phyloP scores from a whole-genome alignment of 2,797 vertebrate species.

The Ceryle rudis region DNA sequence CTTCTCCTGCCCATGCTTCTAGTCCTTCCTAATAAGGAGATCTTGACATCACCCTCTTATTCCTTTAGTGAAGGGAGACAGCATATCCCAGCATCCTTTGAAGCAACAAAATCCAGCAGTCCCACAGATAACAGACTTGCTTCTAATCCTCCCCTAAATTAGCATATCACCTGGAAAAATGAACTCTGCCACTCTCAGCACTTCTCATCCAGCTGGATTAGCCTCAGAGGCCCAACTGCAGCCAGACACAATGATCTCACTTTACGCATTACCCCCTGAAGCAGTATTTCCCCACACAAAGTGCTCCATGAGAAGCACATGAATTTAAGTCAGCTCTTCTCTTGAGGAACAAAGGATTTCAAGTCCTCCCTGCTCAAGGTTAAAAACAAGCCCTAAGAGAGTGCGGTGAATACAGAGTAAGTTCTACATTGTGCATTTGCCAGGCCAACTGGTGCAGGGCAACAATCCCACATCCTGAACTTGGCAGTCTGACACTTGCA shows the following conservation, averaged over 20 bases:
- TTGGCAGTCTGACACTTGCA: conserved; percentile 19
- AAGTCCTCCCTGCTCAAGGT: conserved; percentile 21
- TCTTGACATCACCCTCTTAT: background rate
- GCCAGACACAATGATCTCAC: background rate
- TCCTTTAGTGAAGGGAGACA: background rate
- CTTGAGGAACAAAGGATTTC: background rate
- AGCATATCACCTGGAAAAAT: background rate
- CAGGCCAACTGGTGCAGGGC: conserved; percentile 39
- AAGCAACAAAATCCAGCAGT: background rate
- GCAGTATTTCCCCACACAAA: background rate
- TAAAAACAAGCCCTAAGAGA: conserved; percentile 32
- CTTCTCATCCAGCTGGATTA: background rate
- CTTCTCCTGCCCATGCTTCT: background rate
- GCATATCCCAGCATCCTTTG: background rate
- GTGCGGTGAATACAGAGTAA: conserved; percentile 12
- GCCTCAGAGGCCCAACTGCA: background rate
- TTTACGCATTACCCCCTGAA: background rate
- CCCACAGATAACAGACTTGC: background rate
- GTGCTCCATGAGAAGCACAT: background rate
- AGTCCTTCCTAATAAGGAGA: background rate
- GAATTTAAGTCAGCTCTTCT: conserved; percentile 42
- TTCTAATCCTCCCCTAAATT: background rate
- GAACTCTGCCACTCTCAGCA: background rate
- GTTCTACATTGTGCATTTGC: conserved; percentile 11
- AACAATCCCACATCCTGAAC: conserved; percentile 42